Evolutionary conservation across 2,888 invertebrate species (phyloP).

Genomic region (Acanthosepion esculentum): DNA sequence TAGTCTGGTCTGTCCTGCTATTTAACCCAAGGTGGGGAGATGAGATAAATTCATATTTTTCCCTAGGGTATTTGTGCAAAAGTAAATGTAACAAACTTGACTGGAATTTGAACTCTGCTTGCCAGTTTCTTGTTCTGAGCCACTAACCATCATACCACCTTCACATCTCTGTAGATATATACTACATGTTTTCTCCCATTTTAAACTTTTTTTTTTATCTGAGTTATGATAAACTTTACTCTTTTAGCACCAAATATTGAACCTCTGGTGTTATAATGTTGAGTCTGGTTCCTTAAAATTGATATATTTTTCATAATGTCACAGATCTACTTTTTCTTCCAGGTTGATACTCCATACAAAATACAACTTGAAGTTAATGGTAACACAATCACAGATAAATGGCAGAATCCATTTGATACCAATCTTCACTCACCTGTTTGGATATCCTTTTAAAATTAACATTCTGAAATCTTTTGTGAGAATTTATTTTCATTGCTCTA

Average conservation of each 20-base stretch:
- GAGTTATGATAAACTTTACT: background rate
- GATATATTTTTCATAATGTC: background rate
- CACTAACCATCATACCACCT: no score
- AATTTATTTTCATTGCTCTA: background rate
- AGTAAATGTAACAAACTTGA: no score
- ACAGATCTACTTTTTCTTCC: background rate
- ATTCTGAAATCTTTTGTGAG: no score
- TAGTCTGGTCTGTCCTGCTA: no score
- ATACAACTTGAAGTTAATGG: conserved; percentile 52
- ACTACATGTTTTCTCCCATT: background rate
- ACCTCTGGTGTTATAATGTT: background rate
- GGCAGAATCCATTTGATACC: conserved; percentile 52
- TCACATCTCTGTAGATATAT: no score
- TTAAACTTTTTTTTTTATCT: background rate
- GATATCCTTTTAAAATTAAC: conserved; percentile 59
- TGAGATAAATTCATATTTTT: no score
- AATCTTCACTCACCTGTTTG: conserved; percentile 53
- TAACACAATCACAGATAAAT: conserved; percentile 44
- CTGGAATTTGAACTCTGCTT: no score
- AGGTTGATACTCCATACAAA: conserved; percentile 50
- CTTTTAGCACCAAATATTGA: background rate
- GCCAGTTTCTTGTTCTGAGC: no score
- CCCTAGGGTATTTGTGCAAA: no score
- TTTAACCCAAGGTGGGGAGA: no score
- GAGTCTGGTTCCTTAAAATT: background rate